Conservation (phyloP, 2,888 invertebrate genomes). For the Metellina segmentata region DNA sequence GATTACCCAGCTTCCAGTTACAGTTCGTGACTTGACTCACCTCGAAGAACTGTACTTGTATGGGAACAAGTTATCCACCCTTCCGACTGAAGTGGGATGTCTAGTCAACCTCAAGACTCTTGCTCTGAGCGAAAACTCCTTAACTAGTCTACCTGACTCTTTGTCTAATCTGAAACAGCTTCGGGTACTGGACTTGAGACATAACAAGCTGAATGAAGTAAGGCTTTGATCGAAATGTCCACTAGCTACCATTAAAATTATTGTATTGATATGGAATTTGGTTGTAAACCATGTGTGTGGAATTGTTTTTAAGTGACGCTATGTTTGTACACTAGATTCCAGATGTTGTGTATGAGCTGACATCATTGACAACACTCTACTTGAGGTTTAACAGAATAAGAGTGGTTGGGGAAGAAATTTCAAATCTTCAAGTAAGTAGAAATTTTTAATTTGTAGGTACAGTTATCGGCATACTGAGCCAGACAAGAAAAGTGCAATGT, state of each 20-base stretch:
- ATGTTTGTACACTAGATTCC: slow-evolving; percentile 86
- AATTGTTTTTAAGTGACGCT: too few relatives aligned
- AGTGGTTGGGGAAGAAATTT: slow-evolving; percentile 94
- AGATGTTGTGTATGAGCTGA: slow-evolving; percentile 95
- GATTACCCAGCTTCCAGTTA: slow-evolving; percentile 93
- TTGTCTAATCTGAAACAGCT: slow-evolving; percentile 91
- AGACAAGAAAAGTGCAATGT: too few relatives aligned
- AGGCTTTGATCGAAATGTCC: slow-evolving; percentile 27
- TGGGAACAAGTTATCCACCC: slow-evolving; percentile 95
- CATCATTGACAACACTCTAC: slow-evolving; percentile 95
- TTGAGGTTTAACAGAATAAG: slow-evolving; percentile 97
- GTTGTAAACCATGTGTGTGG: too few relatives aligned
- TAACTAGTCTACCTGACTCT: slow-evolving; percentile 96
- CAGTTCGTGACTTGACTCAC: slow-evolving; percentile 94
- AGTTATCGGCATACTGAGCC: too few relatives aligned
- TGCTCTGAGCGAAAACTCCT: slow-evolving; percentile 97
- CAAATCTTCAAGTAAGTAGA: slow-evolving; percentile 87
- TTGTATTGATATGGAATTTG: too few relatives aligned
- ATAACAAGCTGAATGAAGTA: slow-evolving; percentile 96
- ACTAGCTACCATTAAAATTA: neutral
- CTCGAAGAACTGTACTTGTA: slow-evolving; percentile 97
- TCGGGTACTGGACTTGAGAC: slow-evolving; percentile 96
- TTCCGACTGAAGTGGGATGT: slow-evolving; percentile 95
- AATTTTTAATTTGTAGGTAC: neutral
- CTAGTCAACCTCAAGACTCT: slow-evolving; percentile 93